These are phyloP conservation scores for Bibio marci DNA, from an alignment of 2,888 invertebrate species.

Conservation along the genomic window DNA sequence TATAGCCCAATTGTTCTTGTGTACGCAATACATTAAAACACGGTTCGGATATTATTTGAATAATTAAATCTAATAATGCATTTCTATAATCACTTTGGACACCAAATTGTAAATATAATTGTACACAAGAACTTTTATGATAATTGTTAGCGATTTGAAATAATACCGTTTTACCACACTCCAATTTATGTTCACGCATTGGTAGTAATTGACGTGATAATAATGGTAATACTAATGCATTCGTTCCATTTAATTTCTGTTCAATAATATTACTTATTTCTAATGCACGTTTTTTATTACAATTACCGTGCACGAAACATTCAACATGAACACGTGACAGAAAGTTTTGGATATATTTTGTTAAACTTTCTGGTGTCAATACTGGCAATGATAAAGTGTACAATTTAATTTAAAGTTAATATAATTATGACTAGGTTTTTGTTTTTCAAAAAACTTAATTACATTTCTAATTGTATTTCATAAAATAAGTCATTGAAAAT, in stretches of 20 bases:
- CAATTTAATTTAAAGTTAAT: too few species aligned
- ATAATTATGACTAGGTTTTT: too few species aligned
- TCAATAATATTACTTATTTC: slow-evolving; percentile 55
- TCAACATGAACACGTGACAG: slow-evolving; percentile 76
- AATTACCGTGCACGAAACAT: slow-evolving; percentile 76
- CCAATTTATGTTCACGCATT: slow-evolving; percentile 70
- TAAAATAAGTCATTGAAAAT: too few species aligned
- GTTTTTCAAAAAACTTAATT: too few species aligned
- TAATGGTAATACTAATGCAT: slow-evolving; percentile 39
- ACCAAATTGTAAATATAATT: slow-evolving; percentile 77
- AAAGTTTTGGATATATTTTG: slow-evolving; percentile 62
- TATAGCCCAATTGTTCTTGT: slow-evolving; percentile 87
- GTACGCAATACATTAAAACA: slow-evolving; percentile 83
- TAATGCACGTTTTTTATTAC: slow-evolving; percentile 43
- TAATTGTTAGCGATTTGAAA: slow-evolving; percentile 61
- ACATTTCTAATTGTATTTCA: too few species aligned
- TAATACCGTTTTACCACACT: slow-evolving; percentile 49
- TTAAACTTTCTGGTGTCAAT: slow-evolving; percentile 57
- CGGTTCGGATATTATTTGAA: slow-evolving; percentile 79
- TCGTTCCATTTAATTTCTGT: slow-evolving; percentile 32
- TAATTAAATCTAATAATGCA: slow-evolving; percentile 67
- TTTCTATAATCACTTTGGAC: slow-evolving; percentile 54
- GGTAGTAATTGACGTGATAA: slow-evolving; percentile 66
- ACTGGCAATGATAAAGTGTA: slow-evolving; percentile 36
- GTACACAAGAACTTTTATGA: slow-evolving; percentile 79